Evolutionary conservation across 92 coral and sea anemone species (phyloP).

Genomic region (Zoanthus solanderi): DNA sequence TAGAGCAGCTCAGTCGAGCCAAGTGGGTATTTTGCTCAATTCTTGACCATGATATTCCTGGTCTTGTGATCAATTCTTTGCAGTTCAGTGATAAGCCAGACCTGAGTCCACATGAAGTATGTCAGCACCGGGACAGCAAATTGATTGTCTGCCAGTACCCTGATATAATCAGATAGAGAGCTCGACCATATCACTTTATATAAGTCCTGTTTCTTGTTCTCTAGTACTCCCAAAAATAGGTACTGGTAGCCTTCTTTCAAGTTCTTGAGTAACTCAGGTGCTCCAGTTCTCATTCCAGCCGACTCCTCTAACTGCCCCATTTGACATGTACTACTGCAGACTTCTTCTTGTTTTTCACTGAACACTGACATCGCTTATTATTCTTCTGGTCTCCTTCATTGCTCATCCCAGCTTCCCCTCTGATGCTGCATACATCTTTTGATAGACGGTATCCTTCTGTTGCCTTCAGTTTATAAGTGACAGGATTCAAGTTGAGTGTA

Average conservation of each 20-base stretch:
- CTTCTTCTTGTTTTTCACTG: no score
- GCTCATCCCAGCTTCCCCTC: background rate
- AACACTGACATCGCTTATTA: background rate
- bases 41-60: constrained; percentile 49
- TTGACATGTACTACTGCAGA: no score
- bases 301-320: constrained; percentile 38
- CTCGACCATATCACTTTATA: constrained; percentile 61
- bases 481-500: constrained; percentile 48
- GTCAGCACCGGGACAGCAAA: constrained; percentile 56
- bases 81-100: constrained; percentile 59
- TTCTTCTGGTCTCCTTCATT: background rate
- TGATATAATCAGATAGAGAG: constrained; percentile 48
- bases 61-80: constrained; percentile 56
- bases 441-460: constrained; percentile 63
- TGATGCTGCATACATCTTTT: constrained; percentile 42
- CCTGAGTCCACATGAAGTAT: constrained; percentile 68
- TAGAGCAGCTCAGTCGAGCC: no score
- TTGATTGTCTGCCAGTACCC: constrained; percentile 64
- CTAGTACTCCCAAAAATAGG: constrained; percentile 49
- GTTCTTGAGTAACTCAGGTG: constrained; percentile 7
- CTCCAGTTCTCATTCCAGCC: constrained; percentile 29
- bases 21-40: constrained; percentile 51
- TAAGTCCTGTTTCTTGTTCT: constrained; percentile 57
- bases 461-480: constrained; percentile 52
- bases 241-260: constrained; percentile 23